phyloP scores from a whole-genome alignment of 2,113 vertebrate species.

The Martes martes region DNA sequence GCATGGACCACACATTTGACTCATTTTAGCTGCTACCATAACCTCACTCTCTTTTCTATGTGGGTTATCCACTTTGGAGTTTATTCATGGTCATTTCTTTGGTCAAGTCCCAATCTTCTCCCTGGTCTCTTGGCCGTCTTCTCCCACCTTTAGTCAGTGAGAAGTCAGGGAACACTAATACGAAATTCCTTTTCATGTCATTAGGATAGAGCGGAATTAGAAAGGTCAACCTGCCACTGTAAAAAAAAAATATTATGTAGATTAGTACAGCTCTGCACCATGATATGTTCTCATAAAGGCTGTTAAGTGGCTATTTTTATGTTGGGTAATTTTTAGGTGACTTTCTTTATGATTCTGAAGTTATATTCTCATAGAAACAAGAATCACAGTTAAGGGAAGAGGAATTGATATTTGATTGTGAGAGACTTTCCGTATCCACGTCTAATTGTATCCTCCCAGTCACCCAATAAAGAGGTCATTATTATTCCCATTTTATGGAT shows the following conservation, averaged over 20 bases:
- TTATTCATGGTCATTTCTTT: neutral
- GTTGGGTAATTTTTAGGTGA: slow-evolving; percentile 6
- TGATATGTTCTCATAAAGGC: neutral
- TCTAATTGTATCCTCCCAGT: neutral
- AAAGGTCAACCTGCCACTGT: neutral
- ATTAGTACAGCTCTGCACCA: neutral
- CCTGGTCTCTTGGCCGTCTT: neutral
- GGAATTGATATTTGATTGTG: neutral
- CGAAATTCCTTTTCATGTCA: slow-evolving; percentile 11
- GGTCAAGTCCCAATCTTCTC: neutral
- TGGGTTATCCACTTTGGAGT: neutral
- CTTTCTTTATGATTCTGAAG: slow-evolving; percentile 28
- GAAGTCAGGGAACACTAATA: slow-evolving; percentile 4
- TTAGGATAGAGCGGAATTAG: slow-evolving; percentile 15
- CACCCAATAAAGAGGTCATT: slow-evolving; percentile 16
- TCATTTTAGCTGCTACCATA: neutral
- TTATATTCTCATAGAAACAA: slow-evolving; percentile 44
- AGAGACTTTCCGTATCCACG: neutral
- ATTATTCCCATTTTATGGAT: slow-evolving; percentile 32
- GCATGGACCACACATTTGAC: neutral
- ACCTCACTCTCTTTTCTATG: neutral
- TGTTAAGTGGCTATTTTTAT: neutral
- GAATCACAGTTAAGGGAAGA: neutral
- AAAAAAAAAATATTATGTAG: slow-evolving; percentile 19
- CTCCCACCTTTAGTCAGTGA: neutral